phyloP scores from a whole-genome alignment of 2,888 invertebrate species.

The Bugula neritina region DNA sequence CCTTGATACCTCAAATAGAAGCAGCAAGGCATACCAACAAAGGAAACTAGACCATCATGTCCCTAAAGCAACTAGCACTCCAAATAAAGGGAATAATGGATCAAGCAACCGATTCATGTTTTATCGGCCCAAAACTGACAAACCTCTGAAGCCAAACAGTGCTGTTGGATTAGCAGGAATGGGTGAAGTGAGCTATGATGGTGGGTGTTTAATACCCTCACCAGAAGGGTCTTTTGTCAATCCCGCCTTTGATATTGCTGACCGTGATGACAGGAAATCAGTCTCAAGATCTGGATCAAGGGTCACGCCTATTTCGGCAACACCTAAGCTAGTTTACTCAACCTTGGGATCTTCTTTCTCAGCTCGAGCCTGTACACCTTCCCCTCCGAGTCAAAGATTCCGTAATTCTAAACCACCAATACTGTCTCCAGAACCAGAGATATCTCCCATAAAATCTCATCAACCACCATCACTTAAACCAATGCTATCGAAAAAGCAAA shows the following conservation, averaged over 20 bases:
- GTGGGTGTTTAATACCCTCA: neutral
- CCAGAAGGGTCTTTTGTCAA: conserved; percentile 15
- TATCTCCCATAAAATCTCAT: neutral
- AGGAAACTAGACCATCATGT: too few species aligned
- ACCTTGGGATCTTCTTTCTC: conserved; percentile 12
- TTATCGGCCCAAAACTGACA: conserved; percentile 8
- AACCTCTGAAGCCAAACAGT: neutral
- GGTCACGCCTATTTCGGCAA: neutral
- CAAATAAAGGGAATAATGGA: neutral
- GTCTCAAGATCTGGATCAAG: neutral
- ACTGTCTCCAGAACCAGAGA: conserved; percentile 10
- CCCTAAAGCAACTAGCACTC: neutral
- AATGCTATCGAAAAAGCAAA: neutral
- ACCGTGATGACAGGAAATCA: neutral
- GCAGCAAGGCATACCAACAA: neutral
- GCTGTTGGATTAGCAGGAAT: neutral
- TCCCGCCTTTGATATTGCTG: conserved; percentile 6
- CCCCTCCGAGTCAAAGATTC: conserved; percentile 15
- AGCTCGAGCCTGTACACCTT: conserved; percentile 13
- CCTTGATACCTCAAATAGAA: neutral
- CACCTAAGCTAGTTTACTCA: neutral
- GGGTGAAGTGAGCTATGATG: neutral
- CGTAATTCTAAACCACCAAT: conserved; percentile 9
- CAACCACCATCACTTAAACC: conserved; percentile 12
- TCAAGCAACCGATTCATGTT: conserved; percentile 13